phyloP scores from a whole-genome alignment of 2,113 vertebrate genomes.

The Mirza zaza region DNA sequence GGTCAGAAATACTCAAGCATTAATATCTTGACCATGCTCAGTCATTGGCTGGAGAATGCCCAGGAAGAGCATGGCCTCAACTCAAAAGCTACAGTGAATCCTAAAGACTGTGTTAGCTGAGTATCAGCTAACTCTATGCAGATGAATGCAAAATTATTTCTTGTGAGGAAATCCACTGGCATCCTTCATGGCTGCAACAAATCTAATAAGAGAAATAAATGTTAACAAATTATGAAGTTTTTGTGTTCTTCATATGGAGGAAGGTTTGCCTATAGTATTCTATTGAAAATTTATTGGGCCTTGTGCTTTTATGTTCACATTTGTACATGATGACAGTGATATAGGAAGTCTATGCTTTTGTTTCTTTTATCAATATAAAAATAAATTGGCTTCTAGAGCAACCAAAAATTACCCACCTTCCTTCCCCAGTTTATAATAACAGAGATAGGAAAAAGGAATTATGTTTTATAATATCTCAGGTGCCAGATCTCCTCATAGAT shows the following conservation, averaged over 20 bases:
- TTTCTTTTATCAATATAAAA: not conserved
- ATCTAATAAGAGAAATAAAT: not conserved
- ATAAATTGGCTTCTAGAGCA: not conserved
- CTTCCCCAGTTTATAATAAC: not conserved
- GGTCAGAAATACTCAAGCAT: not conserved
- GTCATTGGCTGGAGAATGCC: not conserved
- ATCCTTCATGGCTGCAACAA: accelerated
- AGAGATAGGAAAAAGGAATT: not conserved
- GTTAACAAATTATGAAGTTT: not conserved
- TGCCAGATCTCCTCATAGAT: not conserved
- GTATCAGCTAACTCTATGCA: not conserved
- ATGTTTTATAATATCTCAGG: not conserved
- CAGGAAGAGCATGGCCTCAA: not conserved
- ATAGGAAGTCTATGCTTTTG: not conserved
- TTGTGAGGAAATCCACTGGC: not conserved
- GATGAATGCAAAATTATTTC: not conserved
- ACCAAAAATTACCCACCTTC: not conserved
- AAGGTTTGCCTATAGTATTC: not conserved
- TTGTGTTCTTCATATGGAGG: not conserved
- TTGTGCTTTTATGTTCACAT: not conserved
- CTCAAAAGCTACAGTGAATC: not conserved
- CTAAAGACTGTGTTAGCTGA: not conserved
- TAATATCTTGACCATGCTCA: not conserved
- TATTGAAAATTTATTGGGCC: not conserved
- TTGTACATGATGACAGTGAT: not conserved